Percentiles rank a stretch among this genome's conserved stretches.
These are phyloP conservation scores for Lordiphosa mommai DNA, from an alignment of 1,140 invertebrate species.

Conservation along the genomic window DNA sequence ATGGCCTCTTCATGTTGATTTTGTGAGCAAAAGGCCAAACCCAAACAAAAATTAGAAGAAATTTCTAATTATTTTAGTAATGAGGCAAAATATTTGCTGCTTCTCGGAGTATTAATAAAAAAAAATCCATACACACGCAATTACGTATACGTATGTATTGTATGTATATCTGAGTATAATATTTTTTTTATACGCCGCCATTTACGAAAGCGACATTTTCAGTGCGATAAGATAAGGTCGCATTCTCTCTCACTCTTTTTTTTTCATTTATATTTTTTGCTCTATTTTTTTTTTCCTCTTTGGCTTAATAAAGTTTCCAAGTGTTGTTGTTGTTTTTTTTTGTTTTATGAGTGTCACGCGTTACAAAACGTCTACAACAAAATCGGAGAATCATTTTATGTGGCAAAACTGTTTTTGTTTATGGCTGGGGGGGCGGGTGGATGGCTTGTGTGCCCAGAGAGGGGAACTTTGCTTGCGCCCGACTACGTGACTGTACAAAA, in stretches of 20 bases:
- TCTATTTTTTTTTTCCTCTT: slow-evolving; percentile 47
- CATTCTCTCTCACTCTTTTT: slow-evolving; percentile 14
- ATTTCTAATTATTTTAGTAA: no score
- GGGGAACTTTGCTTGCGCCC: slow-evolving; percentile 1
- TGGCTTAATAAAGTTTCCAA: slow-evolving; percentile 54
- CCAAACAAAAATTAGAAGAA: no score
- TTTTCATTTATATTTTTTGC: slow-evolving; percentile 49
- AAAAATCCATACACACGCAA: neutral
- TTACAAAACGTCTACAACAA: slow-evolving; percentile 50
- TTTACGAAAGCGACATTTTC: slow-evolving; percentile 71
- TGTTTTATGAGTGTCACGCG: slow-evolving; percentile 69
- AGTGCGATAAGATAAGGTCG: slow-evolving; percentile 56
- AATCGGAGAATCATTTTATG: slow-evolving; percentile 64
- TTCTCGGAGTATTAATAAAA: no score
- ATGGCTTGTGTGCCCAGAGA: neutral
- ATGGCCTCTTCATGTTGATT: no score
- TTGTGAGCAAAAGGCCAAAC: no score
- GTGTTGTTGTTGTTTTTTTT: slow-evolving; percentile 27
- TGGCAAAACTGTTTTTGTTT: slow-evolving; percentile 62
- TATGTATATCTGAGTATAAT: slow-evolving; percentile 29
- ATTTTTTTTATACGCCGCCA: slow-evolving; percentile 67
- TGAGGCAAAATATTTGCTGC: no score
- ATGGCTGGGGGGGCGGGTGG: slow-evolving; percentile 18
- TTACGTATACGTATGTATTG: neutral
- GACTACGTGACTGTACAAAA: slow-evolving; percentile 73